phyloP scores from a whole-genome alignment of 23 tunicate genomes.

The Styela clava region DNA sequence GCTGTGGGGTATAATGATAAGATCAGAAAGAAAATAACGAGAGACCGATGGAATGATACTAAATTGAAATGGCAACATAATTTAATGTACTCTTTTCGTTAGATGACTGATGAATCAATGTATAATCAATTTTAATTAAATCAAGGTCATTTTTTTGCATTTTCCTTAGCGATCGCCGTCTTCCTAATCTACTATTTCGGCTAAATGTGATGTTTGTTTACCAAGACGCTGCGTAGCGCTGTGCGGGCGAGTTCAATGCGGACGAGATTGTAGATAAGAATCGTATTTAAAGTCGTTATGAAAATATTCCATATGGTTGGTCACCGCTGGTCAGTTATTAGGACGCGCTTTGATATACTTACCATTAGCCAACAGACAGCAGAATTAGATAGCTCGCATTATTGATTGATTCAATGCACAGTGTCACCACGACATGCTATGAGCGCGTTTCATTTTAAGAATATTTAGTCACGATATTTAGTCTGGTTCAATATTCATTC shows the following conservation, averaged over 20 bases:
- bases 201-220: neutral
- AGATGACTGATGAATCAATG: slow-evolving; percentile 13
- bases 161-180: neutral
- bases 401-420: neutral
- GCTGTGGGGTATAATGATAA: slow-evolving; percentile 41
- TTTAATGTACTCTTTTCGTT: neutral
- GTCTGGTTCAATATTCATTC: neutral
- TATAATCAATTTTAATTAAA: slow-evolving; percentile 18
- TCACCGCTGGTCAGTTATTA: neutral
- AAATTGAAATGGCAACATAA: slow-evolving; percentile 4
- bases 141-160: neutral
- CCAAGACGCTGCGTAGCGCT: neutral
- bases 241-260: neutral
- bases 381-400: neutral
- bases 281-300: neutral
- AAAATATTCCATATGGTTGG: neutral
- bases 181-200: neutral
- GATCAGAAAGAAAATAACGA: slow-evolving; percentile 26
- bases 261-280: neutral
- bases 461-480: neutral
- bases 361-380: neutral
- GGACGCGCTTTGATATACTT: neutral
- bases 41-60: neutral
- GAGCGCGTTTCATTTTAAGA: neutral
- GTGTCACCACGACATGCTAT: neutral